Base-by-base conservation (phyloP, 2,888 invertebrate genomes). In the Melinaea marsaeus region DNA sequence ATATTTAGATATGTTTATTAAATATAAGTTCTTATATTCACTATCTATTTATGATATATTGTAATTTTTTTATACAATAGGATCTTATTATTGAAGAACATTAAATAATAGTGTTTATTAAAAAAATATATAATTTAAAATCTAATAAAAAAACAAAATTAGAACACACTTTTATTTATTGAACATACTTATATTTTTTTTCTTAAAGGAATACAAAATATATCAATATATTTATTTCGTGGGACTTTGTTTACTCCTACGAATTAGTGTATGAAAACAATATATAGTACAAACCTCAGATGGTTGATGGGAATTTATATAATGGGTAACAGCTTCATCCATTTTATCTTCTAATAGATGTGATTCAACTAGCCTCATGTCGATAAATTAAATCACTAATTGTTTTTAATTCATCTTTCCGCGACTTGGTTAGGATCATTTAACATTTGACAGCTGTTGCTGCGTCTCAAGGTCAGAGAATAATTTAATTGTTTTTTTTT, bases 321-420 rank as follows among this genome's bases (percentile, higher is more conserved):
- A 90, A 73, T 90, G 89, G 13, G 85, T 85, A 35, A 90, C 89
- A 4, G 84, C 85, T 70, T 90, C 90, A 62, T 90, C 90, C 83
- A 90, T 90, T 74, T 83, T 86, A 63, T 84, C 83, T 58, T 78
- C 83, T 58, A 86, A 71, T 55, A 83, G 74, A 77, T 84, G 83
- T 13, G 79, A 67, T 69, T 81, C 79, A 11, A 86, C 83, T 72
- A 76, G 85, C 68, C 85, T 85, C 86, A 86, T 86, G 58, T 60
- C 76, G 67, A 64, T 64, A 57, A 70, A 62, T 65, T 63, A 62
- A 63, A 69, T 47, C 64, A 60, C n/a, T 59, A 63, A 63, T 64
- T 61, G 63, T 70, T 71, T 74, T 74, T 72, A 75, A 69, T 73
- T 68, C 74, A 75, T 72, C 69, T 69, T 72, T 71, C 66, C 64